Evolutionary conservation across 2,888 invertebrate genomes (phyloP).

Genomic region (Leptinotarsa rubiginosa): DNA sequence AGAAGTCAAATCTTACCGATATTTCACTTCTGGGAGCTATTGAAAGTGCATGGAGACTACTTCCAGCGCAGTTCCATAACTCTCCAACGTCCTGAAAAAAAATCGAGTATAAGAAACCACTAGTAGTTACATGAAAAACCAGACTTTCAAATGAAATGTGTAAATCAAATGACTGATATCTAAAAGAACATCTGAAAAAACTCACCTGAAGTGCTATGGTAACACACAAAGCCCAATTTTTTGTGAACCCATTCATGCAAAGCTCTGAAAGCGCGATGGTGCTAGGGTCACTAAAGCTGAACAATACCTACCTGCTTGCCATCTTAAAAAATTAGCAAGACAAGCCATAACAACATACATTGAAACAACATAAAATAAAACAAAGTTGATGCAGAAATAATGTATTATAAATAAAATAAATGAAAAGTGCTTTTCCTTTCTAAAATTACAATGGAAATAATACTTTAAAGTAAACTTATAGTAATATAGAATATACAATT

Average conservation of each 20-base stretch:
- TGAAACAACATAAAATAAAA: constrained; percentile 40
- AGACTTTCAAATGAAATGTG: not conserved
- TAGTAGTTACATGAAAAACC: no score
- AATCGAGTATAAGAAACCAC: not conserved
- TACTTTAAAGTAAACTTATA: constrained; percentile 27
- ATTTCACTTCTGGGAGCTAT: constrained; percentile 69
- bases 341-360: constrained; percentile 15
- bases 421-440: constrained; percentile 33
- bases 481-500: constrained; percentile 36
- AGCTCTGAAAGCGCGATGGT: constrained; percentile 25
- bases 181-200: not conserved
- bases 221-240: not conserved
- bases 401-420: constrained; percentile 44
- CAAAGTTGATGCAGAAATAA: constrained; percentile 34
- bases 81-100: constrained; percentile 66
- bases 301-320: constrained; percentile 17
- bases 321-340: constrained; percentile 12
- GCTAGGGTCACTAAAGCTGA: constrained; percentile 10
- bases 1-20: constrained; percentile 58
- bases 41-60: constrained; percentile 69
- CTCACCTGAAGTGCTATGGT: not conserved
- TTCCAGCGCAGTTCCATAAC: constrained; percentile 68
- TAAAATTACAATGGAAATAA: constrained; percentile 35
- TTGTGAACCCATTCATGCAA: constrained; percentile 19
- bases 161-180: not conserved